These are phyloP conservation scores for Andrena cerasifolii DNA, from an alignment of 1,140 invertebrate genomes.

Conservation along the genomic window DNA sequence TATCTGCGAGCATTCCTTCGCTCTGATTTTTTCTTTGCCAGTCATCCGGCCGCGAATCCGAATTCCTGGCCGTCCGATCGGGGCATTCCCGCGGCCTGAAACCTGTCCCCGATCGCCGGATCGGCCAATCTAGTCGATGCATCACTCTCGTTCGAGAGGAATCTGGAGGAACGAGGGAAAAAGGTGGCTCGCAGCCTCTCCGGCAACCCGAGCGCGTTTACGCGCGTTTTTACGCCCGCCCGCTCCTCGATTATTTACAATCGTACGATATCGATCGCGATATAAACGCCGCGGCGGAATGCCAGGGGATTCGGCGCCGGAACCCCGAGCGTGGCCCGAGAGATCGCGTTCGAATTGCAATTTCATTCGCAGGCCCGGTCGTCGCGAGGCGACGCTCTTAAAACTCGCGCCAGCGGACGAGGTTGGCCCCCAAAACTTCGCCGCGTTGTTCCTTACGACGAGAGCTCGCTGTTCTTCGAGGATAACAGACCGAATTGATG, in stretches of 20 bases:
- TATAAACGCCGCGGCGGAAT: slow-evolving; percentile 46
- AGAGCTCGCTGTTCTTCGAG: neutral
- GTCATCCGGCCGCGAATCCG: neutral
- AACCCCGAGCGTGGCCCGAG: neutral
- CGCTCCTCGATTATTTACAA: slow-evolving; percentile 60
- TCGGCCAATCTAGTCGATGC: neutral
- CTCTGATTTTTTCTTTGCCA: neutral
- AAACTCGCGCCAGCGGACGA: slow-evolving; percentile 40
- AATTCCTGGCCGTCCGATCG: slow-evolving; percentile 18
- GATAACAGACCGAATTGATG: slow-evolving; percentile 51
- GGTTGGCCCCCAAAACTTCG: slow-evolving; percentile 7
- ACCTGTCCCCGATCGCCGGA: neutral
- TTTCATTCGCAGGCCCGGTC: slow-evolving; percentile 29
- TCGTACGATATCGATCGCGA: slow-evolving; percentile 62
- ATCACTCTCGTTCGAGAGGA: slow-evolving; percentile 8
- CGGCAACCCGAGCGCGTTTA: slow-evolving; percentile 19
- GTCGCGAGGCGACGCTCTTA: slow-evolving; percentile 21
- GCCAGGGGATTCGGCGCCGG: slow-evolving; percentile 28
- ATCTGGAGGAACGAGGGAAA: neutral
- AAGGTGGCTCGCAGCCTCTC: neutral
- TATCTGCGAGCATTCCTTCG: slow-evolving; percentile 9
- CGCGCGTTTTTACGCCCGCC: slow-evolving; percentile 27
- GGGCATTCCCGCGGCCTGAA: slow-evolving; percentile 5
- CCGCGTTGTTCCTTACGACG: slow-evolving; percentile 21
- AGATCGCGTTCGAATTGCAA: slow-evolving; percentile 23